Base-by-base conservation (phyloP, 1,140 invertebrate species). In the Tetramorium alpestre region DNA sequence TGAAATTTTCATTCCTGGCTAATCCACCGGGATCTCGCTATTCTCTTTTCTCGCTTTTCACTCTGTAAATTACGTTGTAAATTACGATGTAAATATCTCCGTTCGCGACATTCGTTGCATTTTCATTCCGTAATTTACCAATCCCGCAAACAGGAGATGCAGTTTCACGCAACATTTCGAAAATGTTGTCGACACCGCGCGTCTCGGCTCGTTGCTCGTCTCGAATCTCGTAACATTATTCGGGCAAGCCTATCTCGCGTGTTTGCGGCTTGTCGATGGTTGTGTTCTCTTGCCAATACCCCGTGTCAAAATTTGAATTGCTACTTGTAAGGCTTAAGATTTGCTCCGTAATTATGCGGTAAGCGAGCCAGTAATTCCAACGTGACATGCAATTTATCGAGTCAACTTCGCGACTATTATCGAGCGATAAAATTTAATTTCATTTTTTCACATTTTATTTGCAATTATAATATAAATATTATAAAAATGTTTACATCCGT, bases 281-380 rank as follows among this genome's bases (percentile, higher is more conserved):
- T 33, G 38, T 82, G 65, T 58, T 82, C 67, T 47, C 69, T 67
- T 60, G 80, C 67, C 54, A 54, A 84, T 84, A 73, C 58, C 28
- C 18, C 80, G 69, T 72, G 65, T 60, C 67, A 56, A 64, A 75
- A 75, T 47, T 7, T 49, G 41, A 84, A 58, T 73, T 60, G 41
- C 51, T 67, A 51, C 67, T 60, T 60, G 67, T 38, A 33, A 73
- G 41, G 69, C 60, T 80, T 51, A 41, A 65, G 47, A 62, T 85
- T 72, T 72, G 38, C 49, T 38, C 22, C 13, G 38, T 38, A 60
- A 49, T 84, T 73, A 28, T 25, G 41, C 25, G n/a, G 3, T 60
- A 38, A 60, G 41, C 54, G 11, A 38, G 7, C 22, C 6, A 1
- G 13, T 47, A 73, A 60, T 73, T 73, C 8, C 22, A 38, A 60